Evolutionary conservation across 2,888 invertebrate species (phyloP), one percentile per base, ranked within the genome.

Genomic region (Platerodrilus igneus): DNA sequence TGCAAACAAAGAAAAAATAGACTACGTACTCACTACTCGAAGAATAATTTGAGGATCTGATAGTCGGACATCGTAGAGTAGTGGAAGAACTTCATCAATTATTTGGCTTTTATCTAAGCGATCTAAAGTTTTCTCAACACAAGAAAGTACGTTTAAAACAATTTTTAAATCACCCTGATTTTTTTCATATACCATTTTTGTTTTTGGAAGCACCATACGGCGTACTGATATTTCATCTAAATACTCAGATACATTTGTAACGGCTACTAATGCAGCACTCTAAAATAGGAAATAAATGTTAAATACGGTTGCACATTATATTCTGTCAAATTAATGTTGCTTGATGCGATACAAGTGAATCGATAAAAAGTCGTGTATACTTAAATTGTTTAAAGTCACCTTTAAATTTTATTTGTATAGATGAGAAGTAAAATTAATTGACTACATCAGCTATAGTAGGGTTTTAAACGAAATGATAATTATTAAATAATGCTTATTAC

Each of bases 21-120:
- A 9, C n/a, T 38, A 90, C 92, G 89, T 80, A 95, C 95, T 86
- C 70, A 94, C 90, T 65, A 93, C 86, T 66, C 90, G 82, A 64
- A 86, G 78, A 51, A 90, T 82, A 55, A 94, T 85, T 61, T 91
- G 88, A 5, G 93, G 87, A 66, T 95, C 93, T 50, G 83, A 83
- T 30, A 92, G 78, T 47, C 86, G 80, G 56, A 93, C 87, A 55
- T 86, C 85, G 60, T 86, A 84, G 18, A 96, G 74, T 49, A 95
- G 77, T 1, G 94, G 94, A 51, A 95, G 76, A 27, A 95, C 88
- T 58, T 91, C 87, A 57, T 93, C 93, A 56, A 91, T 79, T 41
- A 95, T 86, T 67, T 91, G 87, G 41, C 80, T 79, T 59, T 86
- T 83, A 55, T 95, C 93, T 51, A 95, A 74, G 52, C 88, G 81